Base-by-base conservation (phyloP, 2,113 vertebrate species). In the Entomyzon cyanotis region DNA sequence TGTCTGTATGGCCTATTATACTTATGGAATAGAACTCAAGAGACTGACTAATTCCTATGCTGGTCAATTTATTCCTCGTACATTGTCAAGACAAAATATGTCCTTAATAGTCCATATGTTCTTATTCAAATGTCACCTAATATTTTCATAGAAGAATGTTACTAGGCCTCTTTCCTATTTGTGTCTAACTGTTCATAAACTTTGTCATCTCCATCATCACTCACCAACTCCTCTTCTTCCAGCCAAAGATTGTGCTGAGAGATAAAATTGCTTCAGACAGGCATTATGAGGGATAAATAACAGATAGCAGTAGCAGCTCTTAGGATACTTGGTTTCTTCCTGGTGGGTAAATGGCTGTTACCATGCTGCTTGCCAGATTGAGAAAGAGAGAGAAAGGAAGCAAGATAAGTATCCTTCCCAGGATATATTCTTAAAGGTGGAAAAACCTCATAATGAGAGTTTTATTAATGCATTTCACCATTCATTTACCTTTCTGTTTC, bases 191-290 rank as follows among this genome's bases (percentile, higher is more conserved):
- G 80, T 87, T 87, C 59, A 82, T 67, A 74, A 70, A 62, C 76
- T 95, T 95, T 95, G 69, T 92, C 90, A 77, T 89, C 79, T 93
- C 76, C 73, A 93, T 88, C 93, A 94, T 81, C 84, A 83, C 87
- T 50, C 85, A 95, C 84, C 92, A 95, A 59, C 59, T 56, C 56
- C 92, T 97, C 92, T 97, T 89, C 58, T 97, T 67, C 73, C 70
- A 84, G 73, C 33, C 52, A 56, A 76, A 92, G 76, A 83, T 92
- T 96, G 71, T 86, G 63, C 47, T 87, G 93, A 91, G 95, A 93
- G 71, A 78, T 92, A 77, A 96, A 97, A 97, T 87, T 67, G 68
- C 30, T 92, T 92, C 83, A 50, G n/a, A 67, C 31, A 93, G 93
- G 50, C 84, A 90, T 78, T 78, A 69, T 13, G 41, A 77, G n/a